Evolutionary conservation across 64 coral and sea anemone species (phyloP), one percentile per base, ranked within the genome.

Genomic region (Orbicella faveolata): DNA sequence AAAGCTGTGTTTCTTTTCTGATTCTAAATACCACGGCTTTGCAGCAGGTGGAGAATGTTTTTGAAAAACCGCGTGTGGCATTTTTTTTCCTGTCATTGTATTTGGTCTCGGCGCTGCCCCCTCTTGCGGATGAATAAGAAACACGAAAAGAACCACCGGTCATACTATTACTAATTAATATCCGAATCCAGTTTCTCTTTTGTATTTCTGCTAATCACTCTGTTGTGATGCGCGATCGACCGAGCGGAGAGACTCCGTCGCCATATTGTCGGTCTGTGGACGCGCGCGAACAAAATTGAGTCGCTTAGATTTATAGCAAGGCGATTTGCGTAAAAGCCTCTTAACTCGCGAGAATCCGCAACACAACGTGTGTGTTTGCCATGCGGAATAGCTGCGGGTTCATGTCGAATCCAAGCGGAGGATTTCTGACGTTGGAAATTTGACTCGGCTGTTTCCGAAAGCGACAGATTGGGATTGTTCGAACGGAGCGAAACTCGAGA

Each of bases 131-230:
- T 39, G 35, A 84, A 72, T 84, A 26, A 23, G 63, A 13, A 85
- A 72, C 67, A 30, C 65, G 9, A n/a, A 48, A 52, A 48, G 21
- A 23, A 72, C 82, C 36, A 85, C 82, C 82, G 82, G 82, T 82
- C 82, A 73, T 73, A 0, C 20, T 65, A 85, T 85, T 85, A 85
- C 65, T 85, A 85, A 85, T 85, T 85, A 70, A 85, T 85, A 85
- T 72, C 79, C 79, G 57, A 82, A 37, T 59, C 1, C 23, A 48
- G 36, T 72, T 72, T 41, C 64, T 37, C 15, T 12, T 68, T 68
- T 69, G 34, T 70, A 21, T n/a, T 70, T 65, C 18, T 69, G 21
- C 66, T 84, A 70, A 30, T 69, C 20, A 30, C 65, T 70, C 20
- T 52, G 37, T 72, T 72, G 44, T 51, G 63, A 68, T 52, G 20